These are phyloP conservation scores for Papilio machaon DNA, from an alignment of 1,140 invertebrate genomes.

Conservation along the genomic window DNA sequence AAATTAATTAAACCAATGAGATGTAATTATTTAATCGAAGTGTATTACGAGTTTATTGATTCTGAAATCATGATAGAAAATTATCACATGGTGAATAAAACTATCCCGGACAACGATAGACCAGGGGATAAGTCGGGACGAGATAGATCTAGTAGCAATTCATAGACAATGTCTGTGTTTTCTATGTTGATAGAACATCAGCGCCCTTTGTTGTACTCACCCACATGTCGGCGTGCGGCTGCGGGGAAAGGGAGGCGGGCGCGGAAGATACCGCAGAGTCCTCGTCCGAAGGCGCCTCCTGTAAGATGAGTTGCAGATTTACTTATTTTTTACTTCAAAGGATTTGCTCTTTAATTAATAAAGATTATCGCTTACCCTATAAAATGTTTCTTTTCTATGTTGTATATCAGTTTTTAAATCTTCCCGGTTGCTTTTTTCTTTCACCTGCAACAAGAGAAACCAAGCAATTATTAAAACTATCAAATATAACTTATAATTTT, in stretches of 20 bases:
- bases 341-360: not conserved
- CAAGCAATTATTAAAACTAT: not conserved
- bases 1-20: not conserved
- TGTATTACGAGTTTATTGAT: not conserved
- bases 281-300: constrained; percentile 79
- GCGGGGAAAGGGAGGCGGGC: constrained; percentile 79
- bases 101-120: too few species aligned
- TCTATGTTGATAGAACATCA: not conserved
- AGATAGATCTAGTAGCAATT: not conserved
- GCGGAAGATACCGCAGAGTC: constrained; percentile 81
- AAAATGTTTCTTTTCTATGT: constrained; percentile 78
- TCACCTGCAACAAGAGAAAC: constrained; percentile 72
- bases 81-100: not conserved
- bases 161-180: not conserved
- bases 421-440: constrained; percentile 75
- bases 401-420: constrained; percentile 79
- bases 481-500: not conserved
- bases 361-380: constrained; percentile 63
- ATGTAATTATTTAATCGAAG: not conserved
- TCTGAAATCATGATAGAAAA: not conserved
- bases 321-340: not conserved
- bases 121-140: not conserved
- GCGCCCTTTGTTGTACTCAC: constrained; percentile 57
- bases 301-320: constrained; percentile 39
- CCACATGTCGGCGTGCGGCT: constrained; percentile 81